phyloP scores from a whole-genome alignment of 1,140 invertebrate species.

The Bombus terrestris region DNA sequence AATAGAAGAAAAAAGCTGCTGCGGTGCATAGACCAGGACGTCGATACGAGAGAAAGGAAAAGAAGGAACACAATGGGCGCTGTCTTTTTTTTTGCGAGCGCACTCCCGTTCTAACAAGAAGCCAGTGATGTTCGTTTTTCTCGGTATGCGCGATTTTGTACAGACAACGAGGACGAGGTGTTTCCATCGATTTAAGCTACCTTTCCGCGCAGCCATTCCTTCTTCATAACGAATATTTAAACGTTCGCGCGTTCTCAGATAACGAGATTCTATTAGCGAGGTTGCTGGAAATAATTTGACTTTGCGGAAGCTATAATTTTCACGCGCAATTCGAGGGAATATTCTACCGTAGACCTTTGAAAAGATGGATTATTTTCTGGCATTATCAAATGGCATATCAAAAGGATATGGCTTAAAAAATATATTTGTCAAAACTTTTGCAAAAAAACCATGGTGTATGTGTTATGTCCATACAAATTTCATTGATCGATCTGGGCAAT shows the following conservation, averaged over 20 bases:
- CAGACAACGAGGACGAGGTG: constrained; percentile 29
- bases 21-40: constrained; percentile 47
- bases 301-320: not conserved
- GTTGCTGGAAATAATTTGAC: not conserved
- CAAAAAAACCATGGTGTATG: no score
- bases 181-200: constrained; percentile 14
- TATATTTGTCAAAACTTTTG: no score
- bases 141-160: constrained; percentile 51
- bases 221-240: not conserved
- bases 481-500: no score
- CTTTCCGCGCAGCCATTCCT: not conserved
- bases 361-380: not conserved
- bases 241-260: not conserved
- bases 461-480: no score
- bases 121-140: constrained; percentile 44
- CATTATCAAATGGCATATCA: not conserved
- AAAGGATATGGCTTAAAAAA: no score
- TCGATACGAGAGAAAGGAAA: constrained; percentile 49
- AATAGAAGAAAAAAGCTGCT: constrained; percentile 49
- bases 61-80: constrained; percentile 61
- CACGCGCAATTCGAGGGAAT: not conserved
- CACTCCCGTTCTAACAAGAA: constrained; percentile 33
- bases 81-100: constrained; percentile 16
- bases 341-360: not conserved
- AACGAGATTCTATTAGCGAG: not conserved